A percentile compares a stretch with the other conserved stretches of the same genome.
phyloP scores from a whole-genome alignment of 2,888 invertebrate species.

The Stegana nigrithorax region DNA sequence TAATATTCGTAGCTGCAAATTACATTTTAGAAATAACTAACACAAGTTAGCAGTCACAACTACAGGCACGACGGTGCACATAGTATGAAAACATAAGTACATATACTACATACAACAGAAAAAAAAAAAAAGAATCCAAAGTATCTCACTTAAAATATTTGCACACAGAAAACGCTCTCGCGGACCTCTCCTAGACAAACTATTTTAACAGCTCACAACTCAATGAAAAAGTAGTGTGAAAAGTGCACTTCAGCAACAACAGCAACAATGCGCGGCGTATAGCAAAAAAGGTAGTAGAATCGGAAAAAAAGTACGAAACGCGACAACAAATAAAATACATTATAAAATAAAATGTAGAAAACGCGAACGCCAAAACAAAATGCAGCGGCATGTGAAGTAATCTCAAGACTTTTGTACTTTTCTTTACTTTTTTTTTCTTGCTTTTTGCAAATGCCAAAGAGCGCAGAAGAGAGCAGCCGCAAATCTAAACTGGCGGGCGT shows the following conservation, averaged over 20 bases:
- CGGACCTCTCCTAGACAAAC: too few species aligned
- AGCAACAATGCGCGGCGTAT: neutral
- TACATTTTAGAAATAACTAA: neutral
- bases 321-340: slow-evolving; percentile 17
- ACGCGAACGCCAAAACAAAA: slow-evolving; percentile 34
- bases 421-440: too few species aligned
- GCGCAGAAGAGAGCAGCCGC: slow-evolving; percentile 42
- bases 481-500: slow-evolving; percentile 23
- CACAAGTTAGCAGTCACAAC: neutral
- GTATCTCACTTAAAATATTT: neutral
- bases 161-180: too few species aligned
- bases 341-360: slow-evolving; percentile 23
- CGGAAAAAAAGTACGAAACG: slow-evolving; percentile 9
- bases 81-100: neutral
- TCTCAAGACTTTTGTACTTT: too few species aligned
- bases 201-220: too few species aligned
- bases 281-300: slow-evolving; percentile 6
- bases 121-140: neutral
- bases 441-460: too few species aligned
- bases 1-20: neutral
- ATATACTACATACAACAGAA: neutral
- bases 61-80: neutral
- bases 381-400: slow-evolving; percentile 31
- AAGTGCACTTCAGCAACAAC: slow-evolving; percentile 18
- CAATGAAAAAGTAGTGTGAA: slow-evolving; percentile 7